Evolutionary conservation across 2,113 vertebrate genomes (phyloP), one percentile per base, ranked within the genome.

Genomic region (Saguinus midas): DNA sequence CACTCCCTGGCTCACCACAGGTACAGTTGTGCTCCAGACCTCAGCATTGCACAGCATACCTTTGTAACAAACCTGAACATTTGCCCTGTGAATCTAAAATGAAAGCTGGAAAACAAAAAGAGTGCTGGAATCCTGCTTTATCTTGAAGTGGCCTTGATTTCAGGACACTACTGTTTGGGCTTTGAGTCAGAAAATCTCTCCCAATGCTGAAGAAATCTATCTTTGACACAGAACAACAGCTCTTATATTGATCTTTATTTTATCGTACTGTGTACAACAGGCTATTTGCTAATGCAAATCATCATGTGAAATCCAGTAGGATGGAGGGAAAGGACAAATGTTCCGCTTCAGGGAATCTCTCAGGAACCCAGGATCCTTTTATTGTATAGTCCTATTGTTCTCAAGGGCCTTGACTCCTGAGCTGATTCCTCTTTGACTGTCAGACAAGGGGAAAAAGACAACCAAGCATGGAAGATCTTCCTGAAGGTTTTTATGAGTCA

Each of bases 141-240:
- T 50, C 14, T 96, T 91, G 20, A 37, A 95, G 32, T 81, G 50
- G 70, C 40, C 93, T 84, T 97, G 66, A 94, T 95, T 94, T 94
- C 9, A 89, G 52, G 57, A 45, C 17, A 85, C 11, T 90, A 79
- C 7, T 73, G 55, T 14, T 87, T 80, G 75, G 96, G 25, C 80
- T 96, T 91, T 95, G 43, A 96, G n/a, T 78, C 75, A 96, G 40
- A 95, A 96, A 85, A 88, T 88, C 55, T 91, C 57, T 21, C 45
- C 8, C 61, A 86, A 76, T 89, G 40, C 25, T 96, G 52, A 93
- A 73, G 57, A 96, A 96, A 91, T 79, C 27, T 35, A 96, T 80
- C 72, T 76, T 75, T 87, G 70, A 61, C 12, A 55, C 2, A 72
- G 21, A 20, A n/a, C 25, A 55, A 90, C 87, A 43, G 6, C 45